Percentiles rank a stretch among this genome's conserved stretches.
These are phyloP conservation scores for Tragulus kanchil DNA, from an alignment of 2,113 vertebrate species.

Conservation along the genomic window DNA sequence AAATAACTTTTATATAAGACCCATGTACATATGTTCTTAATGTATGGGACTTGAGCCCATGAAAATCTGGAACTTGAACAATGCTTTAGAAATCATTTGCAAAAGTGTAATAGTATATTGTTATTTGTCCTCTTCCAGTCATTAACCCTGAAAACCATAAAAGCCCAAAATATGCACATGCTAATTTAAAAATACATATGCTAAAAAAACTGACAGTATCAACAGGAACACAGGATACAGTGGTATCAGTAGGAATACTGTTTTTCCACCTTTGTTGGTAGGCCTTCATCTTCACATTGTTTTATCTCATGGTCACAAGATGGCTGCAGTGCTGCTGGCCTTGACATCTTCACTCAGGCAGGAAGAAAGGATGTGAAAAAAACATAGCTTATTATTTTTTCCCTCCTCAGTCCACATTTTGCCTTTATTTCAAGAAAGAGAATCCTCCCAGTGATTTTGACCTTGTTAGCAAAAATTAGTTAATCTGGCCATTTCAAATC, in stretches of 20 bases:
- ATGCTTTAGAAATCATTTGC: constrained; percentile 36
- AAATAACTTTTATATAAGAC: background rate
- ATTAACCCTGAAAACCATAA: background rate
- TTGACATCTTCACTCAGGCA: background rate
- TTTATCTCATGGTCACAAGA: background rate
- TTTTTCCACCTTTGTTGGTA: background rate
- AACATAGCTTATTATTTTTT: background rate
- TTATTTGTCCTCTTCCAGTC: constrained; percentile 37
- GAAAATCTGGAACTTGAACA: background rate
- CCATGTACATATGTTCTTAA: background rate
- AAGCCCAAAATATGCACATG: background rate
- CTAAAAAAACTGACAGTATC: too few species aligned
- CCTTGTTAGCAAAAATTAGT: background rate
- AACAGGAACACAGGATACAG: too few species aligned
- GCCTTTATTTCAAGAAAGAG: constrained; percentile 7
- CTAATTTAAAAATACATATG: background rate
- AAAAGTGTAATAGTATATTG: background rate
- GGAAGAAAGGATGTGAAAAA: background rate
- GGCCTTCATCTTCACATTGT: background rate
- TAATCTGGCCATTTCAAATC: background rate
- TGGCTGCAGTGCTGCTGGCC: background rate
- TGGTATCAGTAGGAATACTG: too few species aligned
- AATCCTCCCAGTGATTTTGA: background rate
- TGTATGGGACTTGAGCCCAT: background rate
- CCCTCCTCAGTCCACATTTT: background rate